Percentiles rank a stretch among this genome's conserved stretches.
Conservation (phyloP, 1,140 invertebrate species). For the Drosophila lowei region DNA sequence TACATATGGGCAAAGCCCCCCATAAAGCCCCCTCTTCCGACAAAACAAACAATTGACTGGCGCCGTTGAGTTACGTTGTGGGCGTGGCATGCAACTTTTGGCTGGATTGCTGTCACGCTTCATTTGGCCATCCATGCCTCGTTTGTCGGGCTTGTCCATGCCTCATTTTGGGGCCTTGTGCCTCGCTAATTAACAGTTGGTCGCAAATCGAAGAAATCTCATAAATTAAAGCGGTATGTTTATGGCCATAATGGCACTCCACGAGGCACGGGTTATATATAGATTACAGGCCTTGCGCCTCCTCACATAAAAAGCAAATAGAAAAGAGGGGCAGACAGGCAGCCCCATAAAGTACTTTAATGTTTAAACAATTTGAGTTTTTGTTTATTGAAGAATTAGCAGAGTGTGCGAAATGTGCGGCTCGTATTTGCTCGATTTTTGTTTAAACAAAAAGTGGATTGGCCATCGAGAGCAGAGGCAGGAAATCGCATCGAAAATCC, state of each 20-base stretch:
- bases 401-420: conserved; percentile 52
- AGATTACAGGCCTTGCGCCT: conserved; percentile 53
- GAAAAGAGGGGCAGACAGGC: conserved; percentile 20
- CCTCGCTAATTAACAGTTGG: conserved; percentile 70
- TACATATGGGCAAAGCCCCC: conserved; percentile 58
- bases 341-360: conserved; percentile 15
- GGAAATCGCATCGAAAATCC: too few relatives aligned
- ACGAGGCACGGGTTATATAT: conserved; percentile 41
- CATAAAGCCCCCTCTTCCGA: conserved; percentile 34
- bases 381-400: conserved; percentile 67
- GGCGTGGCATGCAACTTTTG: conserved; percentile 59
- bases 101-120: conserved; percentile 65
- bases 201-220: conserved; percentile 35
- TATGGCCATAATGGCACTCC: conserved; percentile 57
- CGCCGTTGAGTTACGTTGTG: conserved; percentile 38
- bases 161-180: conserved; percentile 37
- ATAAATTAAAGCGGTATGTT: conserved; percentile 57
- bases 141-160: conserved; percentile 43
- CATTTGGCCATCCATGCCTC: conserved; percentile 61
- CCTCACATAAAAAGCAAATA: conserved; percentile 20
- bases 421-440: conserved; percentile 43
- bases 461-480: too few relatives aligned
- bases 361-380: conserved; percentile 64
- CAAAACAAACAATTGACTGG: conserved; percentile 53
- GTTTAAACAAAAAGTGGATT: conserved; percentile 38